Evolutionary conservation across 1,140 invertebrate species (phyloP).

Genomic region (Drosophila pseudoananassae): DNA sequence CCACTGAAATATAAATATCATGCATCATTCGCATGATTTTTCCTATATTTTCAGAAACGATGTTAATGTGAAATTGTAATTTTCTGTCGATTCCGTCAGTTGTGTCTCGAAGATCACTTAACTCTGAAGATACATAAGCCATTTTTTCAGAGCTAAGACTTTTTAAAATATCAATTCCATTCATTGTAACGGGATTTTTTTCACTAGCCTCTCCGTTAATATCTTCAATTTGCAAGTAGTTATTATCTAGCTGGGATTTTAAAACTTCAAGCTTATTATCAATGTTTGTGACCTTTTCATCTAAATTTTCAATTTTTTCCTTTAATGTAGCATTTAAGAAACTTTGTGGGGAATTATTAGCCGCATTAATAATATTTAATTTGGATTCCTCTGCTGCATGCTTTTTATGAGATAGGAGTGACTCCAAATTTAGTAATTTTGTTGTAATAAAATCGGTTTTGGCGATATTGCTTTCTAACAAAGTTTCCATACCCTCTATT

Average conservation of each 20-base stretch:
- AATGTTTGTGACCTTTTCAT: conserved; percentile 92
- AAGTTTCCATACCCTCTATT: conserved; percentile 91
- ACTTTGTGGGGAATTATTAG: conserved; percentile 26
- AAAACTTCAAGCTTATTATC: conserved; percentile 90
- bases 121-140: conserved; percentile 90
- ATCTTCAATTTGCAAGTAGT: conserved; percentile 91
- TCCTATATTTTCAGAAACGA: conserved; percentile 91
- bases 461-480: conserved; percentile 92
- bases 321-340: conserved; percentile 84
- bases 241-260: conserved; percentile 92
- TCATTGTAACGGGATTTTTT: conserved; percentile 92
- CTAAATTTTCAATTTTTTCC: conserved; percentile 88
- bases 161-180: conserved; percentile 91
- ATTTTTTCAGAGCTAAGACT: conserved; percentile 90
- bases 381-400: conserved; percentile 6
- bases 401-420: conserved; percentile 88
- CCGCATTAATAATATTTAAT: conserved; percentile 32
- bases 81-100: conserved; percentile 92
- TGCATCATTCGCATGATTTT: conserved; percentile 90
- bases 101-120: conserved; percentile 89
- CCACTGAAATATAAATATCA: conserved; percentile 92
- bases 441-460: conserved; percentile 92
- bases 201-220: conserved; percentile 93
- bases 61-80: conserved; percentile 92
- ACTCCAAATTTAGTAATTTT: conserved; percentile 89